Conservation (phyloP, 2,888 invertebrate species). For the Rugalucina vietnamica region DNA sequence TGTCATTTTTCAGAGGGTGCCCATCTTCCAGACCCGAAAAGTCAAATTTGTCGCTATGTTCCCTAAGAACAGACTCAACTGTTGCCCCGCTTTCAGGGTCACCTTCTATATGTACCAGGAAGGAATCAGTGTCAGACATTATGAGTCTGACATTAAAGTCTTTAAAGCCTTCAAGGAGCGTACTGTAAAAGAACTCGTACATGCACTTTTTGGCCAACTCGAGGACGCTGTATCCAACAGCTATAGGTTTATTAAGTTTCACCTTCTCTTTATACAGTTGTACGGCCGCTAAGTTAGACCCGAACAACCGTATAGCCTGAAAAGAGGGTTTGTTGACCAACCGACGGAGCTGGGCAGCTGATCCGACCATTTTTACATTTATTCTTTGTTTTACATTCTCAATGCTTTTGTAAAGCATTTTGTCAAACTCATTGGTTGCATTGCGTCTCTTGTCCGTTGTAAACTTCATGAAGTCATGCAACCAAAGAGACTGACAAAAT, state of each 20-base stretch:
- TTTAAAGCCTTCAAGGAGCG: not conserved
- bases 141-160: not conserved
- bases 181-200: constrained; percentile 8
- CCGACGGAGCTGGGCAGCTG: not conserved
- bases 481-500: not conserved
- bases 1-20: constrained; percentile 1
- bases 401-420: not conserved
- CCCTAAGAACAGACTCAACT: not conserved
- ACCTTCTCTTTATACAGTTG: not conserved
- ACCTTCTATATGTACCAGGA: not conserved
- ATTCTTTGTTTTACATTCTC: not conserved
- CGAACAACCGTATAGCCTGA: constrained; percentile 3
- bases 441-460: not conserved
- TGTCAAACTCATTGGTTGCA: not conserved
- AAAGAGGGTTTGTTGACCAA: constrained; percentile 14
- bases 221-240: constrained; percentile 12
- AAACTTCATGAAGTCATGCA: constrained; percentile 12
- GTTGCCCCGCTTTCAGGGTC: not conserved
- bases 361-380: not conserved
- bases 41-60: constrained; percentile 14
- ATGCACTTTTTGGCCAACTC: constrained; percentile 10
- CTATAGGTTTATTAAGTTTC: constrained; percentile 19
- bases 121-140: constrained; percentile 14
- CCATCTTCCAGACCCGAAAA: not conserved
- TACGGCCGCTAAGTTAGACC: constrained; percentile 14